Percentiles rank a stretch among this genome's conserved stretches.
phyloP scores from a whole-genome alignment of 2,888 invertebrate species.

The Perithous albicinctus region DNA sequence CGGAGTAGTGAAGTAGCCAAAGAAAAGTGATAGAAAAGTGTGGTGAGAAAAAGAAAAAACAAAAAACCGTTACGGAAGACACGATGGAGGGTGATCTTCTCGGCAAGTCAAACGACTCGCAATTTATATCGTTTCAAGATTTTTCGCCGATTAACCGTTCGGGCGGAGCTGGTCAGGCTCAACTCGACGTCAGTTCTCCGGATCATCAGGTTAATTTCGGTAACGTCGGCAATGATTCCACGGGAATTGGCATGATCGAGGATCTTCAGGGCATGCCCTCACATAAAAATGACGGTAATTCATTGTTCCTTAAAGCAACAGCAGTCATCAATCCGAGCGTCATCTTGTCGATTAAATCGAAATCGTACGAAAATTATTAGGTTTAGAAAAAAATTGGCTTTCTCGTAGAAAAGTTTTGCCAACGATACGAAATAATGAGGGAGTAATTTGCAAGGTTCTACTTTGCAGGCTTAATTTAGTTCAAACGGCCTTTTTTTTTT shows the following conservation, averaged over 20 bases:
- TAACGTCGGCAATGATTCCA: slow-evolving; percentile 75
- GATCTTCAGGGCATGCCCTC: slow-evolving; percentile 78
- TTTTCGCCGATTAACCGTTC: slow-evolving; percentile 87
- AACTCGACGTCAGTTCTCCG: slow-evolving; percentile 89
- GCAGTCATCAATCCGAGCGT: neutral
- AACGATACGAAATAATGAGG: neutral
- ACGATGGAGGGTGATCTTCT: slow-evolving; percentile 74
- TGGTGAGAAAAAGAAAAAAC: neutral
- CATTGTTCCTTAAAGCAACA: neutral
- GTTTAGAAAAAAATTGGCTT: neutral
- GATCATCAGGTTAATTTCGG: slow-evolving; percentile 78
- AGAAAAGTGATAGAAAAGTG: too few relatives aligned
- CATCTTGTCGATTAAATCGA: neutral
- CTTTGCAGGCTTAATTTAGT: too few relatives aligned
- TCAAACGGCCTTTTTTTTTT: too few relatives aligned
- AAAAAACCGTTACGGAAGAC: too few relatives aligned
- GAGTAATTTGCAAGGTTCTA: too few relatives aligned
- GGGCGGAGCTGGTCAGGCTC: slow-evolving; percentile 86
- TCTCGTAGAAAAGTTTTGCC: neutral
- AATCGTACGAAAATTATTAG: too few relatives aligned
- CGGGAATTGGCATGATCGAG: slow-evolving; percentile 76
- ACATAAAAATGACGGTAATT: slow-evolving; percentile 74
- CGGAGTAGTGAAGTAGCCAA: too few relatives aligned
- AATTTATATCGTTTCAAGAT: slow-evolving; percentile 89
- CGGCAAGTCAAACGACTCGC: slow-evolving; percentile 69